phyloP scores from a whole-genome alignment of 1,140 invertebrate genomes.

The Leptinotarsa defecta region DNA sequence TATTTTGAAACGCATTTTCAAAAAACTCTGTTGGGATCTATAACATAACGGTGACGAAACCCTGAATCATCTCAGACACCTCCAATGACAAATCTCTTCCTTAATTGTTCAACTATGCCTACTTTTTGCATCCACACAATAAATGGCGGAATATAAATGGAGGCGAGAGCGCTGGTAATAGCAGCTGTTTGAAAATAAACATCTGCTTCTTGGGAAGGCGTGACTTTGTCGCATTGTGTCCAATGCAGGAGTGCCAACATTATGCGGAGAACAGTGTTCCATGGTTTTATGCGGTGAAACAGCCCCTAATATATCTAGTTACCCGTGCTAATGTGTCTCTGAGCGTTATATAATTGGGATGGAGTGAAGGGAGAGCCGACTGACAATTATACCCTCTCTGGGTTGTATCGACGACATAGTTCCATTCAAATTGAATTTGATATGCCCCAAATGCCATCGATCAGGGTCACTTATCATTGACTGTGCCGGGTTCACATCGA shows the following conservation, averaged over 20 bases:
- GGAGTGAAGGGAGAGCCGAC: not conserved
- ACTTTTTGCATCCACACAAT: conserved; percentile 1
- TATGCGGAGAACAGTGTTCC: conserved; percentile 5
- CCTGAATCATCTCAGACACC: not conserved
- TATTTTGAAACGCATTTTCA: too few relatives aligned
- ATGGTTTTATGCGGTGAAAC: conserved; percentile 12
- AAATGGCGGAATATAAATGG: conserved; percentile 9
- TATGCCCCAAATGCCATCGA: conserved; percentile 13
- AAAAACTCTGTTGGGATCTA: too few relatives aligned
- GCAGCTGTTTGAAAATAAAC: conserved; percentile 33
- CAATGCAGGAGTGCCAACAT: conserved; percentile 11
- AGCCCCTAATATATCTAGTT: conserved; percentile 7
- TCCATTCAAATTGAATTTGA: conserved; percentile 18
- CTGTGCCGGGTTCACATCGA: not conserved
- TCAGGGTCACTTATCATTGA: conserved; percentile 13
- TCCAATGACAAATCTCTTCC: not conserved
- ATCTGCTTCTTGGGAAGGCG: conserved; percentile 26
- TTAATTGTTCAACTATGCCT: not conserved
- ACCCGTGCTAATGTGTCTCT: conserved; percentile 30
- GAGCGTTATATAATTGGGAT: conserved; percentile 35
- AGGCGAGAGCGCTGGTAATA: not conserved
- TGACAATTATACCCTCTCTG: conserved; percentile 2
- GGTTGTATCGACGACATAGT: conserved; percentile 24
- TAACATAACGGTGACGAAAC: too few relatives aligned
- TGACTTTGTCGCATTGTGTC: conserved; percentile 18